phyloP scores from a whole-genome alignment of 2,113 vertebrate species.

The Lasiurus cinereus region DNA sequence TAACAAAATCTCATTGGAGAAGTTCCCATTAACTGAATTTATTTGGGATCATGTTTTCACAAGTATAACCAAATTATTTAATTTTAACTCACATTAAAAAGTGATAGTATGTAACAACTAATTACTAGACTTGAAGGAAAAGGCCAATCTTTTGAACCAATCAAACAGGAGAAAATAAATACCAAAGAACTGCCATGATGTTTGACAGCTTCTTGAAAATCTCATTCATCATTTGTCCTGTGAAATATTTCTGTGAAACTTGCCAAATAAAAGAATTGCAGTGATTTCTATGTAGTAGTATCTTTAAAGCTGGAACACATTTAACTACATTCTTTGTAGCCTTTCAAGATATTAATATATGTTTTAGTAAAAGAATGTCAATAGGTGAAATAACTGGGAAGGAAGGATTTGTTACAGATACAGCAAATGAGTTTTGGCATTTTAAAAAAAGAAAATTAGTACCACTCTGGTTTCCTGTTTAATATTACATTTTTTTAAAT shows the following conservation, averaged over 20 bases:
- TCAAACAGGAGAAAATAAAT: conserved; percentile 77
- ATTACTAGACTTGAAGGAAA: conserved; percentile 79
- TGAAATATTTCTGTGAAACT: conserved; percentile 76
- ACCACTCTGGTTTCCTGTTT: background rate
- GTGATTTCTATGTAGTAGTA: conserved; percentile 54
- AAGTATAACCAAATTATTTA: conserved; percentile 86
- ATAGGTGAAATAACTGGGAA: conserved; percentile 33
- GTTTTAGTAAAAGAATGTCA: background rate
- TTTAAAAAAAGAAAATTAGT: background rate
- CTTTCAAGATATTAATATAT: background rate
- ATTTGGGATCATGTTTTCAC: conserved; percentile 85
- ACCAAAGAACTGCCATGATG: conserved; percentile 72
- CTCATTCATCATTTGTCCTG: conserved; percentile 67
- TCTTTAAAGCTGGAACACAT: conserved; percentile 73
- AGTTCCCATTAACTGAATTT: conserved; percentile 86
- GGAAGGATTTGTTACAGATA: background rate
- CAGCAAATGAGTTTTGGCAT: background rate
- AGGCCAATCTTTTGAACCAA: conserved; percentile 79
- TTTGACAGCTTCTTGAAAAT: conserved; percentile 77
- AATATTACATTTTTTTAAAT: background rate
- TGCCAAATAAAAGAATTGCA: conserved; percentile 72
- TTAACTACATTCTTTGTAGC: conserved; percentile 25
- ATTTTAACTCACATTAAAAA: conserved; percentile 83
- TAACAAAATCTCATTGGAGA: conserved; percentile 85
- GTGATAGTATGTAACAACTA: conserved; percentile 79